Evolutionary conservation across 2,797 vertebrate species (phyloP).

Genomic region (Harpagifer antarcticus): DNA sequence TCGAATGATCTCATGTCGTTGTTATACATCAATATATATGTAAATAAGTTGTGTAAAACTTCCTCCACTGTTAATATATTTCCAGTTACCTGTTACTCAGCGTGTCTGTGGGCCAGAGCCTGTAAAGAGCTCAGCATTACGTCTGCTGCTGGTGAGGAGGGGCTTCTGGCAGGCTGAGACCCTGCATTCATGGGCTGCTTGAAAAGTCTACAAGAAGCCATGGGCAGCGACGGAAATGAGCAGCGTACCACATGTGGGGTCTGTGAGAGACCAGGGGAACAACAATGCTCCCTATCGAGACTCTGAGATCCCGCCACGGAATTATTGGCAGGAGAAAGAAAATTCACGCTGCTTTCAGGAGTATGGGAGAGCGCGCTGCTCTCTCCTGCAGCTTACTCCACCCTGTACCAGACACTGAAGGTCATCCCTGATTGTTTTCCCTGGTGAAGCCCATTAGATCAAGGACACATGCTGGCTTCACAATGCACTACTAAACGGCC

Average conservation of each 20-base stretch:
- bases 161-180: constrained; percentile 40
- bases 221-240: constrained; percentile 80
- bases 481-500: constrained; percentile 88
- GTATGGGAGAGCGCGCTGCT: constrained; percentile 79
- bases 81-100: neutral
- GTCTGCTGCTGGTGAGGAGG: constrained; percentile 32
- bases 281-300: constrained; percentile 70
- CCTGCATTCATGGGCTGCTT: constrained; percentile 70
- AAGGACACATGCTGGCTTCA: constrained; percentile 89
- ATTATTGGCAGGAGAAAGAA: constrained; percentile 79
- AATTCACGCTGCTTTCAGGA: constrained; percentile 73
- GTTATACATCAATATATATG: neutral
- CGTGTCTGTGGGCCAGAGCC: constrained; percentile 27
- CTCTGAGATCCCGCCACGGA: constrained; percentile 80
- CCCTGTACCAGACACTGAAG: constrained; percentile 82
- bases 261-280: constrained; percentile 65
- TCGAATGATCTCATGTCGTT: neutral
- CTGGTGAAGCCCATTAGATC: constrained; percentile 91
- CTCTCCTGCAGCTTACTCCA: constrained; percentile 82
- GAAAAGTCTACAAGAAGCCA: constrained; percentile 68
- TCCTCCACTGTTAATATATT: neutral
- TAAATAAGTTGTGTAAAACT: constrained; percentile 12
- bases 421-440: constrained; percentile 88
- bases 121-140: constrained; percentile 5
- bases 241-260: constrained; percentile 72